Percentiles rank a stretch among this genome's conserved stretches.
These are phyloP conservation scores for Empidonax alnorum DNA, from an alignment of 2,113 vertebrate genomes.

Conservation along the genomic window DNA sequence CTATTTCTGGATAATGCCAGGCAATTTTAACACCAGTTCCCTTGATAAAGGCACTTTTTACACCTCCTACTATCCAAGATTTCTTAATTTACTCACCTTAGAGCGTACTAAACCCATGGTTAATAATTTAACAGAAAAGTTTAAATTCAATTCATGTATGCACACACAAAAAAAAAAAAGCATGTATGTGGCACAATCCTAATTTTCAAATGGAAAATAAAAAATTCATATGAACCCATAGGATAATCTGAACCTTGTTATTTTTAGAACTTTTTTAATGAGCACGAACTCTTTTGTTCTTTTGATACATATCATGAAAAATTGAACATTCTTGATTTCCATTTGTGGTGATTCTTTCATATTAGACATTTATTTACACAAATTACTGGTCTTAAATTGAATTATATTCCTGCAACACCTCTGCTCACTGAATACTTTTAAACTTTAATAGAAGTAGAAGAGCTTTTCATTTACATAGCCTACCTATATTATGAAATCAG, in stretches of 20 bases:
- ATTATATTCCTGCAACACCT: constrained; percentile 50
- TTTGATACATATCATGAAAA: constrained; percentile 63
- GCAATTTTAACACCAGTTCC: neutral
- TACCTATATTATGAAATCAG: neutral
- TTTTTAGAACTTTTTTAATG: constrained; percentile 56
- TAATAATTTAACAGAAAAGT: constrained; percentile 68
- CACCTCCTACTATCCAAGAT: neutral
- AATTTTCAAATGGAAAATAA: constrained; percentile 67
- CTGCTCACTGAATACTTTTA: constrained; percentile 39
- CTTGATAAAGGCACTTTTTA: neutral
- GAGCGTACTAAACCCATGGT: constrained; percentile 5
- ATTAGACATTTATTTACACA: constrained; percentile 71
- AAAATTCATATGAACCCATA: constrained; percentile 62
- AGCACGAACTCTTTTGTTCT: constrained; percentile 32
- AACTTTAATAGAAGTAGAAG: constrained; percentile 55
- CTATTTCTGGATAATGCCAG: neutral
- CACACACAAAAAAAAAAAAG: neutral
- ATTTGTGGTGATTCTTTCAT: constrained; percentile 42
- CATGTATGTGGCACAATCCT: constrained; percentile 26
- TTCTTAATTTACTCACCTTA: constrained; percentile 53
- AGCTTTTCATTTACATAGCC: neutral
- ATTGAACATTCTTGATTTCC: constrained; percentile 65
- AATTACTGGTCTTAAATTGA: constrained; percentile 66
- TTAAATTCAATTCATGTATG: constrained; percentile 56
- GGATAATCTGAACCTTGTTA: constrained; percentile 32